These are phyloP conservation scores for Falcaria lacertinaria DNA, from an alignment of 2,888 invertebrate genomes.

Conservation along the genomic window DNA sequence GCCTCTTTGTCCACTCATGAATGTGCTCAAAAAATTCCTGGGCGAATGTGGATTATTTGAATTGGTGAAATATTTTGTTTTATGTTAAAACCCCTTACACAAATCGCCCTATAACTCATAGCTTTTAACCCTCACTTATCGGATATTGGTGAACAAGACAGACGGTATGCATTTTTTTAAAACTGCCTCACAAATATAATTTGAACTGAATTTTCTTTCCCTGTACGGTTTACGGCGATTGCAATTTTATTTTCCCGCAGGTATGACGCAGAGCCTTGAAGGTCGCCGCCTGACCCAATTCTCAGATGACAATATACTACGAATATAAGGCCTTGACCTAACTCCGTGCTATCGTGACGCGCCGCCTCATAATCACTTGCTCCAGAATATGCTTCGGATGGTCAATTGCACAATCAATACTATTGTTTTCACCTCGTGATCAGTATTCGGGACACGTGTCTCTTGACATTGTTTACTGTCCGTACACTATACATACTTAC, in stretches of 20 bases:
- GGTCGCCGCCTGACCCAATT: conserved; percentile 37
- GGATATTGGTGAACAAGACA: too few species aligned
- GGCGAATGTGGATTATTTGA: too few species aligned
- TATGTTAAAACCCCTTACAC: too few species aligned
- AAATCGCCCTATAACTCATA: too few species aligned
- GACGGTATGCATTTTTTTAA: too few species aligned
- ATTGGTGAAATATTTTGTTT: too few species aligned
- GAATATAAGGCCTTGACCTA: conserved; percentile 37
- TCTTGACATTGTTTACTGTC: background rate
- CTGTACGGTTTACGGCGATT: background rate
- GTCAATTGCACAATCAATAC: background rate
- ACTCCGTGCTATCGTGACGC: conserved; percentile 15
- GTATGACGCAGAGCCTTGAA: conserved; percentile 17
- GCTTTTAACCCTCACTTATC: too few species aligned
- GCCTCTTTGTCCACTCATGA: too few species aligned
- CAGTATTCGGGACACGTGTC: background rate
- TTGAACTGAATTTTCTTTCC: background rate
- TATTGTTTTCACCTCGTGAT: background rate
- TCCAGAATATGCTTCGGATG: background rate
- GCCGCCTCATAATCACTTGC: conserved; percentile 11
- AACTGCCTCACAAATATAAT: background rate
- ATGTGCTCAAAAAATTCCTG: too few species aligned
- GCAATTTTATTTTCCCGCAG: conserved; percentile 10
- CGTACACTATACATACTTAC: too few species aligned
- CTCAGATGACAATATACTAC: conserved; percentile 22